Conservation (phyloP, 1,140 invertebrate genomes). For the Polypedilum pembai region DNA sequence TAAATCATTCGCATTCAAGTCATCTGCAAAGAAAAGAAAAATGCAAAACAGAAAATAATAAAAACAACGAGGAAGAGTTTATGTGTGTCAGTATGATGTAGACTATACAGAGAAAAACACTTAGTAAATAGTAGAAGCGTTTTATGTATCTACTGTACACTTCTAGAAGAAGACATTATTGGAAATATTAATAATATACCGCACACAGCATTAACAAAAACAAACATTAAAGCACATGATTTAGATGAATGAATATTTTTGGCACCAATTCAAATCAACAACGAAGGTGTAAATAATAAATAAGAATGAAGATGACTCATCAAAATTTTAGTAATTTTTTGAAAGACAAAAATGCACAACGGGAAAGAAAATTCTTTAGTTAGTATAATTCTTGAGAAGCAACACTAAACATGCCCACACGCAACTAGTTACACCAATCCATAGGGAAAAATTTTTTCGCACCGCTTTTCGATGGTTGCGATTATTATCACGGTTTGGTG, state of each 20-base stretch:
- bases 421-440: constrained; percentile 52
- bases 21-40: constrained; percentile 25
- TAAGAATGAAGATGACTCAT: no score
- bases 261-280: no score
- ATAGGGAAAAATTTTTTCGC: constrained; percentile 30
- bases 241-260: no score
- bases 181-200: background rate
- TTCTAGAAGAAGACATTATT: background rate
- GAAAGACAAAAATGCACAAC: no score
- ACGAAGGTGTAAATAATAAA: no score
- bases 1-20: constrained; percentile 15
- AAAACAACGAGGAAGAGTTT: background rate
- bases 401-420: constrained; percentile 56
- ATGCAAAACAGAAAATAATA: background rate
- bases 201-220: no score
- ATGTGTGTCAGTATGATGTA: background rate
- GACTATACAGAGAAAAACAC: background rate
- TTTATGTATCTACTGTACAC: background rate
- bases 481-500: constrained; percentile 20
- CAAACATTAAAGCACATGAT: no score
- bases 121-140: no score
- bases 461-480: constrained; percentile 10
- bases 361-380: background rate
- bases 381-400: constrained; percentile 11
- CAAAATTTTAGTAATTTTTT: no score